Conservation (phyloP, 2,113 vertebrate species). For the Rhynchopsitta pachyrhyncha region DNA sequence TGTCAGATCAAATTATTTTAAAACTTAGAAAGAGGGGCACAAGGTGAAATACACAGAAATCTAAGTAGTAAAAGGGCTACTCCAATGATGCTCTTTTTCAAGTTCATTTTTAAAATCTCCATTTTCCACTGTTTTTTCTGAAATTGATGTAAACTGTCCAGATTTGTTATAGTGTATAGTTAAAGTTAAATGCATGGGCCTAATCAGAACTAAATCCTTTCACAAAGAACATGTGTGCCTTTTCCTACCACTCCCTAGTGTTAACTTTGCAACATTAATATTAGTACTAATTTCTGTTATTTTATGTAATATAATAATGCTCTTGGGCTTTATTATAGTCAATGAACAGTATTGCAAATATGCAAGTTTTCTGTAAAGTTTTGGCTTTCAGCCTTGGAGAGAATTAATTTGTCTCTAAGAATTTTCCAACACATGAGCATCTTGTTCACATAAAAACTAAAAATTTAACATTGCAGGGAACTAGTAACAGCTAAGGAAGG, state of each 20-base stretch:
- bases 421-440: not conserved
- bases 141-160: not conserved
- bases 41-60: not conserved
- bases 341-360: not conserved
- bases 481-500: not conserved
- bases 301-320: not conserved
- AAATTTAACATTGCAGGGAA: not conserved
- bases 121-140: not conserved
- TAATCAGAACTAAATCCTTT: not conserved
- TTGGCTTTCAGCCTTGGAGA: not conserved
- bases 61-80: not conserved
- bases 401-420: not conserved
- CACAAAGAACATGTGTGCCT: accelerated
- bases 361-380: not conserved
- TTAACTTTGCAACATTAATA: not conserved
- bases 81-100: not conserved
- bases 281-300: not conserved
- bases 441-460: not conserved
- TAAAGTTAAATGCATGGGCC: not conserved
- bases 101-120: not conserved
- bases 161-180: not conserved
- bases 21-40: not conserved
- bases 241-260: not conserved
- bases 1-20: not conserved
- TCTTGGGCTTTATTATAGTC: not conserved